A percentile compares a stretch with the other conserved stretches of the same genome.
Evolutionary conservation across 2,797 vertebrate genomes (phyloP).

Genomic region (Spea hammondii): DNA sequence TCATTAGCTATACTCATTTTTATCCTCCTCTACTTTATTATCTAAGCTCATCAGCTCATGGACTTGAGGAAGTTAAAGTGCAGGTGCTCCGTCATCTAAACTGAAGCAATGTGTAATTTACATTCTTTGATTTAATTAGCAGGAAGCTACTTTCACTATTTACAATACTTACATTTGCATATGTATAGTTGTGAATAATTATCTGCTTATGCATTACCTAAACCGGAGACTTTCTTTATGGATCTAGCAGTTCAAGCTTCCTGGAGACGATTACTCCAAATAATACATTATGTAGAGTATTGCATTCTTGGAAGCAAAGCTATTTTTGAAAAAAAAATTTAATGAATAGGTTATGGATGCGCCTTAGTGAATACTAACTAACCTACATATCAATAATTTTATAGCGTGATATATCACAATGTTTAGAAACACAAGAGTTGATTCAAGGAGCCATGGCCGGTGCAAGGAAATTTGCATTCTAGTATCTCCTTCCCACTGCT

Average conservation of each 20-base stretch:
- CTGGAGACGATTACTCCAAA: not conserved
- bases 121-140: not conserved
- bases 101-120: not conserved
- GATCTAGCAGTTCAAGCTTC: not conserved
- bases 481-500: no score
- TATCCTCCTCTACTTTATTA: no score
- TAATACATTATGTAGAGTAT: not conserved
- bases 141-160: not conserved
- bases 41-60: no score
- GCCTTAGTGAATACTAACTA: not conserved
- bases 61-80: no score
- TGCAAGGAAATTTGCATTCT: no score
- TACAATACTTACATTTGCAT: not conserved
- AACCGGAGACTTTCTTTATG: slow-evolving; percentile 1
- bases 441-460: no score
- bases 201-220: not conserved
- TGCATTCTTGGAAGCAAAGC: not conserved
- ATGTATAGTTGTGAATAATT: not conserved
- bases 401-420: not conserved
- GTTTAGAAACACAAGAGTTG: no score
- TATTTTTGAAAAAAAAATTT: not conserved
- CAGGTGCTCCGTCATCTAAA: no score
- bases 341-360: not conserved
- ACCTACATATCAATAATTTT: not conserved
- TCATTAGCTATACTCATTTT: no score